Conservation (phyloP, 2,113 vertebrate genomes). For the Macheiramphus alcinus region DNA sequence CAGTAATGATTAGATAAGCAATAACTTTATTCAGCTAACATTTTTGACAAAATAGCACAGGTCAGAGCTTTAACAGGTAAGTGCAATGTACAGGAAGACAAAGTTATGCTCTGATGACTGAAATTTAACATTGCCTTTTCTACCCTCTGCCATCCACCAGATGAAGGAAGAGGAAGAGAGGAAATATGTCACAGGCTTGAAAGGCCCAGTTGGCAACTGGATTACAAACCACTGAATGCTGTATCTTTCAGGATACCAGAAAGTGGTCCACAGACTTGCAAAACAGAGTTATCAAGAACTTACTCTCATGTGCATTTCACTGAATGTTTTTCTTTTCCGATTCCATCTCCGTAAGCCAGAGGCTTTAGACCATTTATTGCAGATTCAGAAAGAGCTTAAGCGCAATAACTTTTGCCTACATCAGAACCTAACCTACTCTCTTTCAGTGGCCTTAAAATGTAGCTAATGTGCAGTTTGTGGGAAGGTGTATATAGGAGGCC, state of each 20-base stretch:
- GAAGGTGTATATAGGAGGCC: not conserved
- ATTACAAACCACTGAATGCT: not conserved
- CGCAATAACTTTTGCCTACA: not conserved
- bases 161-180: not conserved
- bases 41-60: not conserved
- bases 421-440: not conserved
- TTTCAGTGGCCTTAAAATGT: not conserved
- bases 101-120: not conserved
- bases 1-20: not conserved
- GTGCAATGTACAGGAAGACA: not conserved
- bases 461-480: not conserved
- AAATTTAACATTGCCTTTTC: not conserved
- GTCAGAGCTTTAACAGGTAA: not conserved
- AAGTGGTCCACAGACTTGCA: not conserved
- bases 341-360: not conserved
- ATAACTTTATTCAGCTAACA: not conserved
- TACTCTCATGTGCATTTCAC: fast-evolving
- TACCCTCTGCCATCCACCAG: not conserved
- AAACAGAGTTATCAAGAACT: not conserved
- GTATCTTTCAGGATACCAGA: not conserved
- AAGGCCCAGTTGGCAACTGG: not conserved
- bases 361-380: not conserved
- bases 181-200: not conserved
- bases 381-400: not conserved
- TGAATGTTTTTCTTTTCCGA: not conserved